phyloP scores from a whole-genome alignment of 2,113 vertebrate genomes.

The Hippoglossus stenolepis region DNA sequence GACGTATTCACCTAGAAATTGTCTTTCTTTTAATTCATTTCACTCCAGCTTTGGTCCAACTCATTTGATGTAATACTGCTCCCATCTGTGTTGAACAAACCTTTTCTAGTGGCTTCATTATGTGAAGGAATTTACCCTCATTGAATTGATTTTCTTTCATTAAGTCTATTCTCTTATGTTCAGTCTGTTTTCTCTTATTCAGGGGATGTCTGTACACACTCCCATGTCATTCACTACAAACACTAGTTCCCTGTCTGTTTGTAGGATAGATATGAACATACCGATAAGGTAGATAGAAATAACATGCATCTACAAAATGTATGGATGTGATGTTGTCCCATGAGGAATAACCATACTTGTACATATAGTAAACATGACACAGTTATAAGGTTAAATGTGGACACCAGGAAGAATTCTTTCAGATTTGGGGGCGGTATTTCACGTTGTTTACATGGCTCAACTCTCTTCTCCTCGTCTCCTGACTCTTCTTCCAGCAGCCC shows the following conservation, averaged over 20 bases:
- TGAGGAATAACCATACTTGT: background rate
- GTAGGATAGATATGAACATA: no score
- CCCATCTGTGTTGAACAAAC: slow-evolving; percentile 55
- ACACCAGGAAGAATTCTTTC: background rate
- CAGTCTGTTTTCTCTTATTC: background rate
- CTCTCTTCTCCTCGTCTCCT: background rate
- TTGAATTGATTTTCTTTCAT: background rate
- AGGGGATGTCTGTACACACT: background rate
- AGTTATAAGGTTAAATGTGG: background rate
- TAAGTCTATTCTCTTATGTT: background rate
- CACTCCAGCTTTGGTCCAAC: slow-evolving; percentile 45
- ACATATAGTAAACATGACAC: background rate
- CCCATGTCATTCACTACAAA: background rate
- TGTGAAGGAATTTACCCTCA: background rate
- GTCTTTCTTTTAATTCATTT: slow-evolving; percentile 56
- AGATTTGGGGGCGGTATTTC: background rate
- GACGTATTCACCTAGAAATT: slow-evolving; percentile 62
- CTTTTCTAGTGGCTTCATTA: slow-evolving; percentile 54
- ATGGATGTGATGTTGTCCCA: background rate
- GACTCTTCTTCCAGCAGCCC: background rate
- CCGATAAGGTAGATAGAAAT: no score
- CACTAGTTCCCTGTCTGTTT: no score
- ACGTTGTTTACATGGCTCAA: background rate
- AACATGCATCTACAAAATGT: background rate
- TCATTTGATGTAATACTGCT: slow-evolving; percentile 61